A percentile compares a stretch with the other conserved stretches of the same genome.
These are phyloP conservation scores for Macrophya annulata DNA, from an alignment of 2,888 invertebrate genomes.

Conservation along the genomic window DNA sequence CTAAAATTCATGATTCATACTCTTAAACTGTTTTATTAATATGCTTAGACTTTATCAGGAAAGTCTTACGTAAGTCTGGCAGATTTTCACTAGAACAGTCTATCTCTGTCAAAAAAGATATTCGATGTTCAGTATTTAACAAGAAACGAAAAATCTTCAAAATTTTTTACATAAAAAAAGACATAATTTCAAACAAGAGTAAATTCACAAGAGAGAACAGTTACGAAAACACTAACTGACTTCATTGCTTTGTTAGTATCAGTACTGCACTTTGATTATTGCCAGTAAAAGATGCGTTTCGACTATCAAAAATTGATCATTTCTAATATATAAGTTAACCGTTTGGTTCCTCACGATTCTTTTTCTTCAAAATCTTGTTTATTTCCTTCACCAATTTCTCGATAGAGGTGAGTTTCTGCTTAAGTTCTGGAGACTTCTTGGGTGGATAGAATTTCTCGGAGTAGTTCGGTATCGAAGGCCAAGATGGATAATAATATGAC, in stretches of 20 bases:
- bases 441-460: constrained; percentile 56
- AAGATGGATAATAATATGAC: constrained; percentile 58
- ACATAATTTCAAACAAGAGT: too few relatives aligned
- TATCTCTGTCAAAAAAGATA: not conserved
- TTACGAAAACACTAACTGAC: not conserved
- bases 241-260: not conserved
- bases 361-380: not conserved
- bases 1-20: too few relatives aligned
- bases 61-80: too few relatives aligned
- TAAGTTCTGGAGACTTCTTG: not conserved
- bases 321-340: constrained; percentile 27
- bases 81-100: too few relatives aligned
- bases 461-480: constrained; percentile 57
- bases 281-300: not conserved
- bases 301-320: not conserved
- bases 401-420: not conserved
- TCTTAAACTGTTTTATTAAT: too few relatives aligned
- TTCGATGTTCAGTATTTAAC: not conserved
- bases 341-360: constrained; percentile 56
- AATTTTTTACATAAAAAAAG: too few relatives aligned
- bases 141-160: not conserved
- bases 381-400: constrained; percentile 16
- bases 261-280: not conserved
- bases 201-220: too few relatives aligned
- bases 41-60: too few relatives aligned